These are phyloP conservation scores for Drosophila aff. DNA, from an alignment of 1,140 invertebrate species.

Conservation along the genomic window DNA sequence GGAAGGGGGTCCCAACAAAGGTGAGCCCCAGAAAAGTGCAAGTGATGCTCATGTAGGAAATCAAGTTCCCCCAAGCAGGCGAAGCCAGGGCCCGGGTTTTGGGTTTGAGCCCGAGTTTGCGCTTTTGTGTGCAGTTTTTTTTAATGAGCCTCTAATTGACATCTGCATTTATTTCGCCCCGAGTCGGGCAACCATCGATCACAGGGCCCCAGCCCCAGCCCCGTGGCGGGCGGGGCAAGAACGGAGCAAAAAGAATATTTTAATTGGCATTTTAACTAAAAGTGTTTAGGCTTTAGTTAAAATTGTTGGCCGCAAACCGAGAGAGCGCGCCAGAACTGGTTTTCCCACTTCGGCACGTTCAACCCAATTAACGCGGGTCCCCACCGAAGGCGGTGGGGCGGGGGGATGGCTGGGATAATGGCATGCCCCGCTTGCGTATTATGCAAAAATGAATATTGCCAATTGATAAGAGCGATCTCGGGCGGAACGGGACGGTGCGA, in stretches of 20 bases:
- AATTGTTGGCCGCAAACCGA: conserved; percentile 68
- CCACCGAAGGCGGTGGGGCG: conserved; percentile 19
- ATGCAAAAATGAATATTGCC: conserved; percentile 82
- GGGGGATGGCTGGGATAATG: conserved; percentile 24
- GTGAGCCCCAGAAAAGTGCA: conserved; percentile 75
- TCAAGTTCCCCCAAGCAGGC: conserved; percentile 49
- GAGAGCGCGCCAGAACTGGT: conserved; percentile 58
- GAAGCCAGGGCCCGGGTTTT: conserved; percentile 12
- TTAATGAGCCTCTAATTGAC: conserved; percentile 85
- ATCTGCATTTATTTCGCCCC: conserved; percentile 83
- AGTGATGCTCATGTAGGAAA: conserved; percentile 80
- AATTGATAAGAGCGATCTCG: conserved; percentile 60
- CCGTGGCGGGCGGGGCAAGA: conserved; percentile 16
- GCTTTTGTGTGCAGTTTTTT: conserved; percentile 64
- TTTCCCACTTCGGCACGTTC: conserved; percentile 71
- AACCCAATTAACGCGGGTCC: conserved; percentile 79
- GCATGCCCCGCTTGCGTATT: conserved; percentile 58
- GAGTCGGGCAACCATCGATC: conserved; percentile 72
- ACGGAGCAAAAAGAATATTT: conserved; percentile 76
- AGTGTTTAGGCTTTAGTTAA: conserved; percentile 85
- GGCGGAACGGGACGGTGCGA: neutral
- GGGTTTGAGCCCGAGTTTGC: conserved; percentile 22
- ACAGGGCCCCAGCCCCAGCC: conserved; percentile 13
- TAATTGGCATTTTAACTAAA: conserved; percentile 85
- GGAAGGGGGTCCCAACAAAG: conserved; percentile 14